These are phyloP conservation scores for Paramormyrops hopkinsi DNA, from an alignment of 2,797 vertebrate genomes.

Conservation along the genomic window DNA sequence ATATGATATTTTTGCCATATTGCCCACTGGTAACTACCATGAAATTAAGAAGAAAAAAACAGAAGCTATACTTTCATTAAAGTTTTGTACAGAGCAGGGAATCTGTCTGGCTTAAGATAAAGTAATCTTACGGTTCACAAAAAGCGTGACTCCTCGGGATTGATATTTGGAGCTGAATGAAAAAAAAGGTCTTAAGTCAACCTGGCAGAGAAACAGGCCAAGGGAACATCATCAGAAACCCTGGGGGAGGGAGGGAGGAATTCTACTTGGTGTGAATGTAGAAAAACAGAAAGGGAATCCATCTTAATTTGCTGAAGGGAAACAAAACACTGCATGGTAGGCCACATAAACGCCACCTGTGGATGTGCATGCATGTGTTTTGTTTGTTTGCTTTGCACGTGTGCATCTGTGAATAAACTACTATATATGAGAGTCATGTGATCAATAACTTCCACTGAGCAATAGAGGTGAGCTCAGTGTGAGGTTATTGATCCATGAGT, in stretches of 20 bases:
- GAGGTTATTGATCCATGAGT: neutral
- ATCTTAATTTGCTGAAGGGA: neutral
- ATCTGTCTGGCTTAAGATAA: neutral
- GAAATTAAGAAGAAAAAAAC: neutral
- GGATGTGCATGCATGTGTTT: neutral
- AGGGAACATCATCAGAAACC: neutral
- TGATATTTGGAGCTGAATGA: neutral
- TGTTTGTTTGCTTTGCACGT: neutral
- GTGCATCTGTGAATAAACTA: neutral
- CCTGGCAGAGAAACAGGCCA: neutral
- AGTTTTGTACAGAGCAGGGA: neutral
- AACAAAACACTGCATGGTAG: neutral
- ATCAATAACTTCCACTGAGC: neutral
- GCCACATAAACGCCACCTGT: neutral
- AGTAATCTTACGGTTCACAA: neutral
- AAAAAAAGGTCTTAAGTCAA: slow-evolving; percentile 11
- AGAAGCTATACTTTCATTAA: neutral
- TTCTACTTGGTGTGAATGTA: neutral
- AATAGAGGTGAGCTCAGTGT: neutral
- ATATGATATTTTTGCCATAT: neutral
- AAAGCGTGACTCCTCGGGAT: neutral
- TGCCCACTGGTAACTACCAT: neutral
- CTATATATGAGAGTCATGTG: neutral
- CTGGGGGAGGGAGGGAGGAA: neutral
- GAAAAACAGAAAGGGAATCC: neutral